These are phyloP conservation scores for Ceramica pisi DNA, from an alignment of 2,888 invertebrate species.

Conservation along the genomic window DNA sequence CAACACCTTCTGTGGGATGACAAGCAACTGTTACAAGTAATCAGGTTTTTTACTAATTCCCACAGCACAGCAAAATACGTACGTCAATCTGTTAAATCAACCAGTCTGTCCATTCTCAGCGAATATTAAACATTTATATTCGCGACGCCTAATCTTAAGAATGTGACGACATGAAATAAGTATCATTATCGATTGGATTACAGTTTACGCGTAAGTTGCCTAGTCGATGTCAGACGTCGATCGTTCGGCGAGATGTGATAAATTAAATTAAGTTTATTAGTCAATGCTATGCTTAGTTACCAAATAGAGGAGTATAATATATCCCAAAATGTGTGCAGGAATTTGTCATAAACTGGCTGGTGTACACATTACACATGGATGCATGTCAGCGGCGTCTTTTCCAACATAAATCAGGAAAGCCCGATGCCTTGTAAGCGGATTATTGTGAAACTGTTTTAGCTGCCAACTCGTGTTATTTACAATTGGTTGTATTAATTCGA, in stretches of 20 bases:
- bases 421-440: constrained; percentile 48
- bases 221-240: constrained; percentile 69
- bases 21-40: neutral
- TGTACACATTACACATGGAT: constrained; percentile 19
- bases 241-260: constrained; percentile 65
- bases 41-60: constrained; percentile 37
- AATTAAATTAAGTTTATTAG: constrained; percentile 68
- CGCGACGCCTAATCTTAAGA: constrained; percentile 67
- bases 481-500: constrained; percentile 60
- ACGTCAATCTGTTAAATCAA: constrained; percentile 40
- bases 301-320: constrained; percentile 69
- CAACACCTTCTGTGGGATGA: constrained; percentile 13
- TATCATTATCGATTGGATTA: constrained; percentile 68
- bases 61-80: constrained; percentile 28
- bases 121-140: constrained; percentile 68
- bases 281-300: constrained; percentile 60
- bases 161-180: constrained; percentile 69
- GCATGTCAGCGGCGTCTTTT: constrained; percentile 39
- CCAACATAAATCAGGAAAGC: constrained; percentile 35
- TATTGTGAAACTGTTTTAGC: constrained; percentile 59
- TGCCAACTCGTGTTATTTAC: constrained; percentile 63
- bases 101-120: constrained; percentile 55
- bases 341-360: constrained; percentile 70
- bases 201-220: constrained; percentile 67
- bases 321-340: constrained; percentile 71